Percentiles rank a stretch among this genome's conserved stretches.
Conservation (phyloP, 2,888 invertebrate genomes). For the Cheilosia grossa region DNA sequence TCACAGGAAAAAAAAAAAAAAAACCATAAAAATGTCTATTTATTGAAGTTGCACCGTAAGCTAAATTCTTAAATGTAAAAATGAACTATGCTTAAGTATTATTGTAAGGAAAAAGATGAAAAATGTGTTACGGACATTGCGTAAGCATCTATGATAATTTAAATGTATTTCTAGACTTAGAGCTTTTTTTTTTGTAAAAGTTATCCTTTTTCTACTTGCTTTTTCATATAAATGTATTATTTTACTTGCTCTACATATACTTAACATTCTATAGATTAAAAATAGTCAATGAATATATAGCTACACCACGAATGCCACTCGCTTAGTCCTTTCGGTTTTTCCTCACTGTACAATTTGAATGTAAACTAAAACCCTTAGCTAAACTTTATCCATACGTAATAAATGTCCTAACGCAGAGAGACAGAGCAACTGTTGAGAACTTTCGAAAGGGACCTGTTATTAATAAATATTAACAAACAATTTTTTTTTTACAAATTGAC, state of each 20-base stretch:
- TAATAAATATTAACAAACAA: conserved; percentile 35
- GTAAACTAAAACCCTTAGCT: conserved; percentile 2
- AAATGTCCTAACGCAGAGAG: conserved; percentile 3
- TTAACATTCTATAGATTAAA: conserved; percentile 24
- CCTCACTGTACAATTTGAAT: conserved; percentile 17
- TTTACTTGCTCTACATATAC: conserved; percentile 49
- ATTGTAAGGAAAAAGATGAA: conserved; percentile 23
- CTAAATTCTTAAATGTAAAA: conserved; percentile 43
- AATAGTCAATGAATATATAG: conserved; percentile 36
- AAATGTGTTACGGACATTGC: conserved; percentile 35
- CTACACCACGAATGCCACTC: conserved; percentile 23
- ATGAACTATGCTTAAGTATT: conserved; percentile 42
- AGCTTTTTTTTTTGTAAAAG: conserved; percentile 15
- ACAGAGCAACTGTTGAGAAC: neutral
- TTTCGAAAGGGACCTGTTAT: conserved; percentile 35
- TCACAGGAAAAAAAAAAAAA: conserved; percentile 4
- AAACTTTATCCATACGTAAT: conserved; percentile 13
- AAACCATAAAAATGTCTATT: conserved; percentile 46
- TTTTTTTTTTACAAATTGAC: conserved; percentile 10
- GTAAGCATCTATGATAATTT: conserved; percentile 31
- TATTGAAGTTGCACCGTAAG: conserved; percentile 55
- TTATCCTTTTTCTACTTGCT: conserved; percentile 36
- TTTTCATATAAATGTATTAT: conserved; percentile 60
- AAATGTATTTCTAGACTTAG: conserved; percentile 46
- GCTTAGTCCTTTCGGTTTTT: neutral